These are phyloP conservation scores for Ceratina calcarata DNA, from an alignment of 1,140 invertebrate genomes.

Conservation along the genomic window DNA sequence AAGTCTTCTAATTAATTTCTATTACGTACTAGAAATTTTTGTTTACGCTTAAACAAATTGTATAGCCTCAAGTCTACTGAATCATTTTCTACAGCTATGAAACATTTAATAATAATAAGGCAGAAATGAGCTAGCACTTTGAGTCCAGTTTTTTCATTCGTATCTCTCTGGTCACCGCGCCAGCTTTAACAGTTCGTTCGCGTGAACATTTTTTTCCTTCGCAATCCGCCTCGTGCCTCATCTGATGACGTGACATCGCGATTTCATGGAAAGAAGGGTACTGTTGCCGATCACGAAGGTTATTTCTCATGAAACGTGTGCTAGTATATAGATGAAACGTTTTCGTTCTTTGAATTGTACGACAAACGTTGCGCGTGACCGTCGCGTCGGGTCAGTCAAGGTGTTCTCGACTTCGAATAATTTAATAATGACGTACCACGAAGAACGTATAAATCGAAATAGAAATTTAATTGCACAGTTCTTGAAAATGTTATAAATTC, in stretches of 20 bases:
- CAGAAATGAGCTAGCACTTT: slow-evolving; percentile 66
- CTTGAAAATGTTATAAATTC: too few relatives aligned
- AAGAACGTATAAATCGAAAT: too few relatives aligned
- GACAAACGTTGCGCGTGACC: neutral
- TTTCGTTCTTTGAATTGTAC: slow-evolving; percentile 7
- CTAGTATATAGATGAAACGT: slow-evolving; percentile 1
- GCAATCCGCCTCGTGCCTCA: slow-evolving; percentile 60
- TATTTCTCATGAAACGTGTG: slow-evolving; percentile 35
- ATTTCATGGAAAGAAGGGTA: slow-evolving; percentile 72
- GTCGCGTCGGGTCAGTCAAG: too few relatives aligned
- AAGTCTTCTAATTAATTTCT: too few relatives aligned
- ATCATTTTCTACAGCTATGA: slow-evolving; percentile 39
- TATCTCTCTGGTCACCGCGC: slow-evolving; percentile 62
- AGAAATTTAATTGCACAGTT: too few relatives aligned
- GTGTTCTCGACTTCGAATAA: too few relatives aligned
- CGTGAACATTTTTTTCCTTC: slow-evolving; percentile 59
- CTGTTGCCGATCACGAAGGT: slow-evolving; percentile 61
- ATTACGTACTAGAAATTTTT: too few relatives aligned
- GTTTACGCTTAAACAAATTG: slow-evolving; percentile 26
- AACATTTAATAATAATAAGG: slow-evolving; percentile 58
- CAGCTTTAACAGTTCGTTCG: slow-evolving; percentile 66
- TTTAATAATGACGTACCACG: too few relatives aligned
- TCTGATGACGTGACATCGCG: slow-evolving; percentile 70
- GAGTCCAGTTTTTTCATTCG: slow-evolving; percentile 63
- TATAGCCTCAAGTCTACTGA: slow-evolving; percentile 1